Percentiles rank a stretch among this genome's conserved stretches.
Conservation (phyloP, 2,888 invertebrate species). For the Tortricodes alternella region DNA sequence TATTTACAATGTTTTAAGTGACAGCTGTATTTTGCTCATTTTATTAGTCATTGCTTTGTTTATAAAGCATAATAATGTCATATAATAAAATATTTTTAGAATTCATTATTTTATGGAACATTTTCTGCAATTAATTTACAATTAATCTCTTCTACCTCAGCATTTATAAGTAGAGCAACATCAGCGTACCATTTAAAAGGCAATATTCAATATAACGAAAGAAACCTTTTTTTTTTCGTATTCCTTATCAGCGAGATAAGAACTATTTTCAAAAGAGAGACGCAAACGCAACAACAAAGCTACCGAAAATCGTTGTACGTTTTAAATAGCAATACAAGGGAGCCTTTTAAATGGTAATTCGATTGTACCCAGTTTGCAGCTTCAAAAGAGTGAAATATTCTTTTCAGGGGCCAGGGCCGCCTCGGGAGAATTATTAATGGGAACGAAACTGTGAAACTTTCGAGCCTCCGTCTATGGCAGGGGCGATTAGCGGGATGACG, state of each 20-base stretch:
- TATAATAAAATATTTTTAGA: too few relatives aligned
- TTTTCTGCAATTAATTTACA: too few relatives aligned
- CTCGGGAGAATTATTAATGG: conserved; percentile 73
- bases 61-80: too few relatives aligned
- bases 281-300: conserved; percentile 51
- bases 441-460: conserved; percentile 58
- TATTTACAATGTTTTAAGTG: too few relatives aligned
- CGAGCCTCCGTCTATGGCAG: not conserved
- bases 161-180: too few relatives aligned
- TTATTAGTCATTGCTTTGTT: too few relatives aligned
- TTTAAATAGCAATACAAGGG: conserved; percentile 64
- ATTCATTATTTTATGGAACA: too few relatives aligned
- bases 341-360: conserved; percentile 76
- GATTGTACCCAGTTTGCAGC: conserved; percentile 69
- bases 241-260: conserved; percentile 19
- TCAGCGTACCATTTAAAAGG: too few relatives aligned
- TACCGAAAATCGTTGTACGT: conserved; percentile 59
- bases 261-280: conserved; percentile 19
- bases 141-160: too few relatives aligned
- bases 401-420: conserved; percentile 66
- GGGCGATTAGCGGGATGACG: not conserved
- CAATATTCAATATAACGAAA: not conserved
- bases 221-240: not conserved
- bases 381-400: conserved; percentile 76
- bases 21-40: too few relatives aligned